These are phyloP conservation scores for Lasioglossum morio DNA, from an alignment of 2,888 invertebrate genomes.

Conservation along the genomic window DNA sequence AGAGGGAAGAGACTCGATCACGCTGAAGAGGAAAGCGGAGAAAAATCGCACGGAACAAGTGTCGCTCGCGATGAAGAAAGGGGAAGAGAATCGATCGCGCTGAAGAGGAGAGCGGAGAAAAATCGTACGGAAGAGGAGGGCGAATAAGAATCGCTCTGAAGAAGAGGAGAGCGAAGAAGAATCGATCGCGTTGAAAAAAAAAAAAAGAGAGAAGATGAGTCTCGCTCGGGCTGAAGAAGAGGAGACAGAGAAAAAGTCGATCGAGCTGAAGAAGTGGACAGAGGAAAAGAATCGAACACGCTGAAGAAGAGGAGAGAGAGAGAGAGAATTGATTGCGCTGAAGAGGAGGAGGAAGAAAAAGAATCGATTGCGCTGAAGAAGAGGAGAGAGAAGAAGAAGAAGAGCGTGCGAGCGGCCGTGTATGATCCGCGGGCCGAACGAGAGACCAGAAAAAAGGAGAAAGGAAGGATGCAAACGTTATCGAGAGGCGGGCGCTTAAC, in stretches of 20 bases:
- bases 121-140: no score
- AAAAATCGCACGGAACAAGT: not conserved
- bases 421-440: not conserved
- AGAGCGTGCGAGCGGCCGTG: not conserved
- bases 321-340: not conserved
- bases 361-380: not conserved
- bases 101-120: not conserved
- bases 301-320: not conserved
- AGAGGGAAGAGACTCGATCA: not conserved
- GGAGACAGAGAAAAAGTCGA: no score
- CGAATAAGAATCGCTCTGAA: not conserved
- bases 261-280: no score
- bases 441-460: not conserved
- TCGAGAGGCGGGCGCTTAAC: constrained; percentile 46
- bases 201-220: no score
- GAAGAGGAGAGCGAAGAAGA: not conserved
- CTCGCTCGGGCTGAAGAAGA: not conserved
- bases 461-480: constrained; percentile 51
- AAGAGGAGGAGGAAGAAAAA: not conserved
- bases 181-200: no score
- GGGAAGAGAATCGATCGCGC: no score
- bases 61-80: not conserved
- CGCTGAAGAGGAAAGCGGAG: not conserved
- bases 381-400: not conserved
- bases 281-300: not conserved